These are phyloP conservation scores for Tenualosa thibaudeaui DNA, from an alignment of 2,797 vertebrate species.

Conservation along the genomic window DNA sequence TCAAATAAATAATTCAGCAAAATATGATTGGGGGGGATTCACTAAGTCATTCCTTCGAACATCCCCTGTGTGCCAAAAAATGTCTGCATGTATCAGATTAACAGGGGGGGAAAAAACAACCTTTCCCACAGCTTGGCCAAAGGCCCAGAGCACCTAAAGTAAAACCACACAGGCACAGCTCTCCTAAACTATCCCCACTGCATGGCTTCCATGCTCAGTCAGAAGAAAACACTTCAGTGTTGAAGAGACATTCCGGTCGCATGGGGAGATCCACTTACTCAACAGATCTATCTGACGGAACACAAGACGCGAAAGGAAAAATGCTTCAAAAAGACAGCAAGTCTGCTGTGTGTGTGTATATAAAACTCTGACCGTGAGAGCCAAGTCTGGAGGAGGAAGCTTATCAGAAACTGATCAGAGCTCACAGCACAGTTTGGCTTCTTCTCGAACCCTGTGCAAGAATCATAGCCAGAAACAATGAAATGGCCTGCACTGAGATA, in stretches of 20 bases:
- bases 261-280: slow-evolving; percentile 17
- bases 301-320: slow-evolving; percentile 12
- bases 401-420: neutral
- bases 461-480: neutral
- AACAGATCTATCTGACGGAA: slow-evolving; percentile 6
- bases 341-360: slow-evolving; percentile 75
- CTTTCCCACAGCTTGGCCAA: slow-evolving; percentile 24
- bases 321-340: neutral
- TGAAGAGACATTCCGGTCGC: neutral
- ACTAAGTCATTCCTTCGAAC: neutral
- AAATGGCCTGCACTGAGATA: neutral
- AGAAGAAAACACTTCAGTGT: neutral
- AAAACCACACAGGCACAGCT: neutral
- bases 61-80: neutral
- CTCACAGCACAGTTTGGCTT: neutral
- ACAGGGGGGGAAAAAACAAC: neutral
- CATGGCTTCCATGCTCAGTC: neutral
- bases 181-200: neutral
- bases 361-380: slow-evolving; percentile 48
- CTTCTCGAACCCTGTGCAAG: neutral
- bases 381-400: neutral
- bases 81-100: slow-evolving; percentile 3
- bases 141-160: neutral
- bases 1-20: slow-evolving; percentile 69
- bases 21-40: slow-evolving; percentile 11